Conservation (phyloP, 2,888 invertebrate genomes). For the Acanthosepion esculentum region DNA sequence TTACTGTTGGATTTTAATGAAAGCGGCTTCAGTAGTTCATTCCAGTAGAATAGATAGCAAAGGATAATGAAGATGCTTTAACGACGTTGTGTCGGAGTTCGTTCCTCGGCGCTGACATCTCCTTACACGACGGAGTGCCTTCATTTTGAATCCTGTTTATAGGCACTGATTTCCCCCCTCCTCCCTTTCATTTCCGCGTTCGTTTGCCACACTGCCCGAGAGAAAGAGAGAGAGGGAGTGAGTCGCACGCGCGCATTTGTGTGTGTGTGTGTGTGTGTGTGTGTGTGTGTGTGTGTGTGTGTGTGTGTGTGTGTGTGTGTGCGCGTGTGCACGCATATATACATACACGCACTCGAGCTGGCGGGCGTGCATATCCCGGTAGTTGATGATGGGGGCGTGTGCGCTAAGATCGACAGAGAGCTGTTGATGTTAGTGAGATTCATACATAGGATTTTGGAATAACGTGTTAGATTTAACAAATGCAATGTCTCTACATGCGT, state of each 20-base stretch:
- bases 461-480: not conserved
- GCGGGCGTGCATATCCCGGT: not conserved
- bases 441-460: not conserved
- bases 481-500: not conserved
- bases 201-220: not conserved
- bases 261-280: not conserved
- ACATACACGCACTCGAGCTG: not conserved
- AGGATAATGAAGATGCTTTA: not conserved
- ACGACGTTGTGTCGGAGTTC: not conserved
- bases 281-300: not conserved
- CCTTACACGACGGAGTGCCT: slow-evolving; percentile 2
- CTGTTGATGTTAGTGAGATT: not conserved
- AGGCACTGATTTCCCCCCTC: not conserved
- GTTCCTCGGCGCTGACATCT: not conserved
- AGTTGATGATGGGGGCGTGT: not conserved
- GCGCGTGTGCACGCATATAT: not conserved
- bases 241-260: not conserved
- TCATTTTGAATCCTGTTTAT: not conserved
- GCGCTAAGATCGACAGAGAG: not conserved
- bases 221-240: no score
- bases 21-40: not conserved
- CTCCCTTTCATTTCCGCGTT: not conserved
- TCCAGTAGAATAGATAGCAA: not conserved
- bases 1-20: no score
- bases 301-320: not conserved